These are phyloP conservation scores for Lasiommata megera DNA, from an alignment of 2,888 invertebrate genomes.

Conservation along the genomic window DNA sequence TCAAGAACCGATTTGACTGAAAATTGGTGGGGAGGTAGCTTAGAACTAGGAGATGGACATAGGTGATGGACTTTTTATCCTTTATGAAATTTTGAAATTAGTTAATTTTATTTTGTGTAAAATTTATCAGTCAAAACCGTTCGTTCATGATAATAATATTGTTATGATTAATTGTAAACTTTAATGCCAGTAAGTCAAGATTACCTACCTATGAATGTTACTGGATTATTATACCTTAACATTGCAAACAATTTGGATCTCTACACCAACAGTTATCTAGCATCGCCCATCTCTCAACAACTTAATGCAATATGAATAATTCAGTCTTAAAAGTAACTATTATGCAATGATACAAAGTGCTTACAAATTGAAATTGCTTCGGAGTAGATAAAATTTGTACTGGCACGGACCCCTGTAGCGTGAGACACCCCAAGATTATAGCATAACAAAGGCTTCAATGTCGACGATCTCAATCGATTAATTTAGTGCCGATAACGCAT, in stretches of 20 bases:
- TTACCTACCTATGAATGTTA: slow-evolving; percentile 6
- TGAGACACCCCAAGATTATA: slow-evolving; percentile 37
- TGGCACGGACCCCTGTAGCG: slow-evolving; percentile 59
- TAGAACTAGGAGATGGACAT: too few species aligned
- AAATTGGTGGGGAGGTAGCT: too few species aligned
- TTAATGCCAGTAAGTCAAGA: too few species aligned
- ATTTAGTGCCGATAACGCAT: slow-evolving; percentile 10
- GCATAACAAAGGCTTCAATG: slow-evolving; percentile 39
- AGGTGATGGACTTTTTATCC: too few species aligned
- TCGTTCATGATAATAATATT: too few species aligned
- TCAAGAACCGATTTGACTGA: too few species aligned
- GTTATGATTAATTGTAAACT: too few species aligned
- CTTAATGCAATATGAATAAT: slow-evolving; percentile 59
- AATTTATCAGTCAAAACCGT: too few species aligned
- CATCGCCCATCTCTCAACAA: slow-evolving; percentile 50
- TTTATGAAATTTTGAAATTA: too few species aligned
- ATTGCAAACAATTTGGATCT: slow-evolving; percentile 21
- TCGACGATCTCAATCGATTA: slow-evolving; percentile 35
- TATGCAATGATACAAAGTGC: slow-evolving; percentile 64
- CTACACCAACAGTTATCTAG: slow-evolving; percentile 43
- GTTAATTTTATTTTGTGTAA: too few species aligned
- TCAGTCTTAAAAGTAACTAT: slow-evolving; percentile 56
- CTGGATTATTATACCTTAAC: neutral
- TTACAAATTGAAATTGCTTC: slow-evolving; percentile 55
- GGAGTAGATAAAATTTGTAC: slow-evolving; percentile 40